Percentiles rank a stretch among this genome's conserved stretches.
These are phyloP conservation scores for Charanyca ferruginea DNA, from an alignment of 2,888 invertebrate genomes.

Conservation along the genomic window DNA sequence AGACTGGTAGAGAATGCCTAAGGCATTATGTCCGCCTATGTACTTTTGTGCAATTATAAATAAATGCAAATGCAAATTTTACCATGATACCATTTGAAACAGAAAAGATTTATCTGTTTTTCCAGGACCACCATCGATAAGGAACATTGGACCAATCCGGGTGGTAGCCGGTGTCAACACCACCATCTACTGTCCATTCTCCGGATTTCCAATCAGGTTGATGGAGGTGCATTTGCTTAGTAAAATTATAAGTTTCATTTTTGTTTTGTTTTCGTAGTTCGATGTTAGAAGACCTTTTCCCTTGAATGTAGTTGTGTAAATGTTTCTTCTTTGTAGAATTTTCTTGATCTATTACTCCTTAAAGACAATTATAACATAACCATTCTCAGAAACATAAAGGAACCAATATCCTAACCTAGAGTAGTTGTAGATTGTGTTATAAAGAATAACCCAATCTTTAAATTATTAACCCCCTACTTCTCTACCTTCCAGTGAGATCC, in stretches of 20 bases:
- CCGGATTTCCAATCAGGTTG: slow-evolving; percentile 95
- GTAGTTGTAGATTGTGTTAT: slow-evolving; percentile 7
- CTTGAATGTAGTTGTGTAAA: slow-evolving; percentile 13
- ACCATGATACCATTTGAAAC: background rate
- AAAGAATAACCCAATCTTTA: background rate
- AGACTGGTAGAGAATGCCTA: too few species aligned
- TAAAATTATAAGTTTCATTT: slow-evolving; percentile 89
- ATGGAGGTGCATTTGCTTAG: slow-evolving; percentile 91
- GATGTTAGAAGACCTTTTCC: slow-evolving; percentile 33
- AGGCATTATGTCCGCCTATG: too few species aligned
- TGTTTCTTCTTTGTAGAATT: slow-evolving; percentile 19
- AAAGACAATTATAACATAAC: background rate
- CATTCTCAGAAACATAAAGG: background rate
- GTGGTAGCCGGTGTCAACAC: slow-evolving; percentile 95
- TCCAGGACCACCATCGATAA: slow-evolving; percentile 94
- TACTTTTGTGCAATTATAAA: too few species aligned
- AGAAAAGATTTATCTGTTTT: slow-evolving; percentile 8
- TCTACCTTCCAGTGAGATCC: slow-evolving; percentile 78
- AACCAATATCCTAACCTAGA: background rate
- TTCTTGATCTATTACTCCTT: background rate
- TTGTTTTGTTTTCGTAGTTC: slow-evolving; percentile 69
- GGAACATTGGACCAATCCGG: slow-evolving; percentile 93
- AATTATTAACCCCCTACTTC: background rate
- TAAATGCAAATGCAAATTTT: too few species aligned
- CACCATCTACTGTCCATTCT: slow-evolving; percentile 95